Evolutionary conservation across 2,888 invertebrate species (phyloP).

Genomic region (Alloplasta piceator): DNA sequence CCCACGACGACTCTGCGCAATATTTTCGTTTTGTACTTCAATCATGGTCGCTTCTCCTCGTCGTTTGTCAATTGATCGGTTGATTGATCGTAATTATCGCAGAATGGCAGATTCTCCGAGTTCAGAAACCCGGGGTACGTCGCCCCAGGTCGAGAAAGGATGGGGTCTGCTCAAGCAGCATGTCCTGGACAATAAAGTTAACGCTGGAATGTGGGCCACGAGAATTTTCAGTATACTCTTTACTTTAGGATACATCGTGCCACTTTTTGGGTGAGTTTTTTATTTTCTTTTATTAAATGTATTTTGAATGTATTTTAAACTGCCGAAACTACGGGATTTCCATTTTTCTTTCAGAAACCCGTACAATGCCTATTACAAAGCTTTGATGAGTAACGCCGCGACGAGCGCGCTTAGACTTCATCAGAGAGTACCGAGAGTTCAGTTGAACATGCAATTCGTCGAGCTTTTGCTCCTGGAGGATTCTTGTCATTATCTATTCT

Average conservation of each 20-base stretch:
- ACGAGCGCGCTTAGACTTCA: slow-evolving; percentile 97
- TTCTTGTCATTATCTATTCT: slow-evolving; percentile 98
- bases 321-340: too few species aligned
- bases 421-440: slow-evolving; percentile 94
- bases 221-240: slow-evolving; percentile 93
- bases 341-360: slow-evolving; percentile 87
- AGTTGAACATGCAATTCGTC: slow-evolving; percentile 93
- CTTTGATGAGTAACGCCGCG: slow-evolving; percentile 96
- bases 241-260: slow-evolving; percentile 93
- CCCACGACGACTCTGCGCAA: background rate
- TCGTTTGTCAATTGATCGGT: background rate
- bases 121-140: slow-evolving; percentile 67
- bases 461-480: slow-evolving; percentile 92
- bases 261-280: slow-evolving; percentile 92
- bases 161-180: slow-evolving; percentile 89
- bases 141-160: slow-evolving; percentile 83
- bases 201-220: slow-evolving; percentile 94
- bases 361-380: slow-evolving; percentile 94
- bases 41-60: background rate
- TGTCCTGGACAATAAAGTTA: slow-evolving; percentile 92
- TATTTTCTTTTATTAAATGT: too few species aligned
- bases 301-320: too few species aligned
- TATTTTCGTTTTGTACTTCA: background rate
- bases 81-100: background rate
- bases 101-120: slow-evolving; percentile 77